These are phyloP conservation scores for Apamea monoglypha DNA, from an alignment of 2,888 invertebrate species.

Conservation along the genomic window DNA sequence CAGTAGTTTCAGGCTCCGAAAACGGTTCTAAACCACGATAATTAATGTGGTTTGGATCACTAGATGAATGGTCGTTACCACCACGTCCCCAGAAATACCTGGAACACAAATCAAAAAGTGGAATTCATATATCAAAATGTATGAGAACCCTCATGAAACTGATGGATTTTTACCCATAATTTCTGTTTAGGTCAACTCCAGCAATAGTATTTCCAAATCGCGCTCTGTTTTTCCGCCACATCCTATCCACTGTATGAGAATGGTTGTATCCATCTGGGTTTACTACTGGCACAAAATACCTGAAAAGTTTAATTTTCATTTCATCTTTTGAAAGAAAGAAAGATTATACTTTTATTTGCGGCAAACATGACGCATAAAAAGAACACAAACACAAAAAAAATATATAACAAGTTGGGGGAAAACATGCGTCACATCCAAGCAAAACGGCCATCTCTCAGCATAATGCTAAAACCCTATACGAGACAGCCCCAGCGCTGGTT, in stretches of 20 bases:
- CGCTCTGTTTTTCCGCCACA: conserved; percentile 95
- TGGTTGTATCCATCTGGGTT: conserved; percentile 97
- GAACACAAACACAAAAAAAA: no score
- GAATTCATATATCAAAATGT: background rate
- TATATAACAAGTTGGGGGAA: no score
- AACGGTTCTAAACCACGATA: conserved; percentile 82
- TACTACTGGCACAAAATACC: conserved; percentile 93
- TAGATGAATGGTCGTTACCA: conserved; percentile 68
- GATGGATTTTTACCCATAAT: conserved; percentile 91
- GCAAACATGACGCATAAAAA: no score
- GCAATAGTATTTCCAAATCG: conserved; percentile 88
- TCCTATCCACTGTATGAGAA: conserved; percentile 93
- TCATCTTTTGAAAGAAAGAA: background rate
- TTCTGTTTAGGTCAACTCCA: conserved; percentile 96
- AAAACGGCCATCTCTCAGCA: no score
- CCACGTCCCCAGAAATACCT: conserved; percentile 80
- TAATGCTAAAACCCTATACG: no score
- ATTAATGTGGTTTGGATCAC: conserved; percentile 82
- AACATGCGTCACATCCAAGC: no score
- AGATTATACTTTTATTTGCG: no score
- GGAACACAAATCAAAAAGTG: conserved; percentile 47
- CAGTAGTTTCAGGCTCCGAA: conserved; percentile 85
- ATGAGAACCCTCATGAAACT: background rate
- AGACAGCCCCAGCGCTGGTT: no score
- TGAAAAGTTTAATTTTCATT: conserved; percentile 66